phyloP scores from a whole-genome alignment of 2,113 vertebrate genomes.

The Cygnus atratus region DNA sequence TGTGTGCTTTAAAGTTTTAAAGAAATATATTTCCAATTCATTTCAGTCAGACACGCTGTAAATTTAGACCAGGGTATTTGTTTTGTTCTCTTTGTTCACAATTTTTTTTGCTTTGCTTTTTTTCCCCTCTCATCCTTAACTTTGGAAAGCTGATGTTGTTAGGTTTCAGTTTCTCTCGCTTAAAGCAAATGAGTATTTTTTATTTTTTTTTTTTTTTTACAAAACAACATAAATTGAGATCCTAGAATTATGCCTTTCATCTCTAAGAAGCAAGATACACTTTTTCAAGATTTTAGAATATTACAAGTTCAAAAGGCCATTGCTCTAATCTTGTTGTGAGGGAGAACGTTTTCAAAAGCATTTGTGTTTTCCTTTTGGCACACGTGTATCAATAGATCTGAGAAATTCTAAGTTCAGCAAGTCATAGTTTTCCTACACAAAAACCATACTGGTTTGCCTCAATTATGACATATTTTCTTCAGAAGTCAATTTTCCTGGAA shows the following conservation, averaged over 20 bases:
- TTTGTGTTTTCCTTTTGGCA: not conserved
- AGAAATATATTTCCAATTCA: not conserved
- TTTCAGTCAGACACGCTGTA: not conserved
- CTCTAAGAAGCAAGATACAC: not conserved
- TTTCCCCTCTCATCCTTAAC: no score
- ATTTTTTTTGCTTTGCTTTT: not conserved
- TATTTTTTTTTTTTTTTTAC: not conserved
- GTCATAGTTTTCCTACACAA: not conserved
- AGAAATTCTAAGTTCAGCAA: not conserved
- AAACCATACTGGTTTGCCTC: not conserved
- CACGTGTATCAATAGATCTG: not conserved
- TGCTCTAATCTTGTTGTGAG: not conserved
- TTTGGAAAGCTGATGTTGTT: not conserved
- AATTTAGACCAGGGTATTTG: not conserved
- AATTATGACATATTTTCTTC: not conserved
- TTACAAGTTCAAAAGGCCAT: not conserved
- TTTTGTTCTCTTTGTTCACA: not conserved
- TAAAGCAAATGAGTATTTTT: not conserved
- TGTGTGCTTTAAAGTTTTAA: not conserved
- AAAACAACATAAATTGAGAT: not conserved
- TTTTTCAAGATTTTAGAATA: not conserved
- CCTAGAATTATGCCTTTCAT: not conserved
- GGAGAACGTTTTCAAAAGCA: not conserved
- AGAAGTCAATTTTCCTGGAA: not conserved
- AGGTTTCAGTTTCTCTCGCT: not conserved